Evolutionary conservation across 2,797 vertebrate species (phyloP).

Genomic region (Trachops cirrhosus): DNA sequence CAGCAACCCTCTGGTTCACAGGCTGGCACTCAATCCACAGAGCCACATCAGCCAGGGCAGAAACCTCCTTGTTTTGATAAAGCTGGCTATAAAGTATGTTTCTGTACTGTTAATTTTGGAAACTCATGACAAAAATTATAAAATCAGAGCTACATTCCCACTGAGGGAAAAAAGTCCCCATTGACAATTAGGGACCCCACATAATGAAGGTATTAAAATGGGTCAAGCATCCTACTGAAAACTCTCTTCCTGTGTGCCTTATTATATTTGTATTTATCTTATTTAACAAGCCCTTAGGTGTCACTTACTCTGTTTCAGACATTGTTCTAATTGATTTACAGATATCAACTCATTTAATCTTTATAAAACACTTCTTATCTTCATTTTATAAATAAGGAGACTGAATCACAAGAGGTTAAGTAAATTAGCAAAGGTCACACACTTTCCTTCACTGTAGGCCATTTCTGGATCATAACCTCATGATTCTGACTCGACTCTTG

Average conservation of each 20-base stretch:
- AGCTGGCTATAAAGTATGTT: not conserved
- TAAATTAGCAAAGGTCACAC: not conserved
- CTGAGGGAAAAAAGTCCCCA: not conserved
- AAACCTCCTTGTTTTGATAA: not conserved
- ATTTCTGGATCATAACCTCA: not conserved
- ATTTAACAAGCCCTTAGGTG: not conserved
- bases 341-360: not conserved
- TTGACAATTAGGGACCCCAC: not conserved
- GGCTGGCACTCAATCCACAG: no score
- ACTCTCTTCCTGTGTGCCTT: not conserved
- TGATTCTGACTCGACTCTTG: not conserved
- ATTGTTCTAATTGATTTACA: not conserved
- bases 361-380: not conserved
- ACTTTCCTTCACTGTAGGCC: not conserved
- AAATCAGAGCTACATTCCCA: slow-evolving; percentile 4
- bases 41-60: no score
- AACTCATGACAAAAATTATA: not conserved
- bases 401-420: not conserved
- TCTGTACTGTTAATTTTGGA: not conserved
- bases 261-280: not conserved
- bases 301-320: not conserved
- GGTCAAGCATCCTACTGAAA: not conserved
- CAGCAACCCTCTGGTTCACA: no score
- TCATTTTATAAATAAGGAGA: not conserved
- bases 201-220: not conserved